A percentile compares a stretch with the other conserved stretches of the same genome.
Conservation (phyloP, 2,113 vertebrate genomes). For the Sylvietta virens region DNA sequence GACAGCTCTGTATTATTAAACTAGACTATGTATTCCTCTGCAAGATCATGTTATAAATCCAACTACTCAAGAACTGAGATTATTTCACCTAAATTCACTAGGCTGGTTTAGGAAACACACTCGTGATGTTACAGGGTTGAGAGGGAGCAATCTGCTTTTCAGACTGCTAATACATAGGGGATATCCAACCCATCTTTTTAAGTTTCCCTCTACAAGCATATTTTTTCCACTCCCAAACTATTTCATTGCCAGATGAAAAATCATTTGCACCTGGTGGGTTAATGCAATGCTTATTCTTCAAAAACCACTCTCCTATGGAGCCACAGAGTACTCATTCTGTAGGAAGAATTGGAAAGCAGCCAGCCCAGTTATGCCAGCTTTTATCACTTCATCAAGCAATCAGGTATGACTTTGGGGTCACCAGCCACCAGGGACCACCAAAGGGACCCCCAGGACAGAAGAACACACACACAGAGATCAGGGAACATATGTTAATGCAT, state of each 20-base stretch:
- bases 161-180: not conserved
- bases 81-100: not conserved
- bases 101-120: not conserved
- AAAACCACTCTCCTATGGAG: not conserved
- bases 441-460: not conserved
- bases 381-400: not conserved
- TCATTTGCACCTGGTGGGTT: not conserved
- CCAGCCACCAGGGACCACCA: not conserved
- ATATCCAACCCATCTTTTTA: not conserved
- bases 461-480: not conserved
- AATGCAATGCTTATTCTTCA: not conserved
- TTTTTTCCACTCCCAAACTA: not conserved
- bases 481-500: rapidly evolving
- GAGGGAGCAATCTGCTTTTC: not conserved
- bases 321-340: not conserved
- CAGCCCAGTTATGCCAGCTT: not conserved
- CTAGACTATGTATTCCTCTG: not conserved
- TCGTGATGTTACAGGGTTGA: not conserved
- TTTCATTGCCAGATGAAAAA: not conserved
- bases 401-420: not conserved
- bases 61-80: not conserved
- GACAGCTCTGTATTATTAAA: not conserved
- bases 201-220: not conserved
- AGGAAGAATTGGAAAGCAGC: not conserved
- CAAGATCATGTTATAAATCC: not conserved